A percentile compares a stretch with the other conserved stretches of the same genome.
phyloP scores from a whole-genome alignment of 2,113 vertebrate species.

The Azemiops feae region DNA sequence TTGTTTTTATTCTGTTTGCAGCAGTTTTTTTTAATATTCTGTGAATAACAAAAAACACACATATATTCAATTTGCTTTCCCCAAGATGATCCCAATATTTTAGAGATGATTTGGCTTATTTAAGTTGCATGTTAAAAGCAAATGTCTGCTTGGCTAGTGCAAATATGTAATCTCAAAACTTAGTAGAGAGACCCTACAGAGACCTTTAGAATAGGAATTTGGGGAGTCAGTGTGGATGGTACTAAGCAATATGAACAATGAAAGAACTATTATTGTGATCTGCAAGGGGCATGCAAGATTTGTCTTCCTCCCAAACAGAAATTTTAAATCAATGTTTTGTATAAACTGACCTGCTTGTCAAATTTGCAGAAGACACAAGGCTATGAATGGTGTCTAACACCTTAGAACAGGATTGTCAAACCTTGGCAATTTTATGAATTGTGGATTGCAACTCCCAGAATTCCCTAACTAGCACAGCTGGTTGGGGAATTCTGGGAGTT shows the following conservation, averaged over 20 bases:
- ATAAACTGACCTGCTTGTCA: neutral
- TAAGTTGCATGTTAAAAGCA: neutral
- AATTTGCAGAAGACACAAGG: neutral
- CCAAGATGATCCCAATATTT: neutral
- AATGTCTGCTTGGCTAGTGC: neutral
- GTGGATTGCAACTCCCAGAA: neutral
- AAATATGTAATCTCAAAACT: neutral
- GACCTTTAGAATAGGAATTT: neutral
- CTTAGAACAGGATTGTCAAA: neutral
- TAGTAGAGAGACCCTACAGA: neutral
- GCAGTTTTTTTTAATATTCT: neutral
- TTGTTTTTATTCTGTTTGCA: neutral
- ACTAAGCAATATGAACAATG: neutral
- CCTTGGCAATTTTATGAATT: neutral
- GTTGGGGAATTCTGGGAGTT: neutral
- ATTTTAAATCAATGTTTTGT: neutral
- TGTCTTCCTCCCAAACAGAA: neutral
- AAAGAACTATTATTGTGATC: neutral
- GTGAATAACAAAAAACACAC: neutral
- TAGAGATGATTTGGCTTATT: neutral
- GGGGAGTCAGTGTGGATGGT: neutral
- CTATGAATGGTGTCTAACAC: neutral
- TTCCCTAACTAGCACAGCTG: too few species aligned
- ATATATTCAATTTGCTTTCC: neutral
- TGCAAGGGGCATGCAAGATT: neutral